Percentiles rank a stretch among this genome's conserved stretches.
Evolutionary conservation across 30 jellyfish, hydroid and myxozoan species (phyloP).

Genomic region (Hydractinia echinata): DNA sequence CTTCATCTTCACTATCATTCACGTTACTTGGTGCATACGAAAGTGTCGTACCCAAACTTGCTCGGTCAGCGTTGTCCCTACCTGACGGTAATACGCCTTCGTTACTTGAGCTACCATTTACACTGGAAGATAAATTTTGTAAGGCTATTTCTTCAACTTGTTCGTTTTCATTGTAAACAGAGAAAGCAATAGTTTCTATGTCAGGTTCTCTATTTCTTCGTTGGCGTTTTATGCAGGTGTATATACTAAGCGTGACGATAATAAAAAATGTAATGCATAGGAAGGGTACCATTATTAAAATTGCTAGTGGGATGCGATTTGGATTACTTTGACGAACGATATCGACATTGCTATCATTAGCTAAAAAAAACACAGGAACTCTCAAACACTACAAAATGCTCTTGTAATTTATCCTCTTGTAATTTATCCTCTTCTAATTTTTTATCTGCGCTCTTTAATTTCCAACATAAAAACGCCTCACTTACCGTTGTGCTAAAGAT

Average conservation of each 20-base stretch:
- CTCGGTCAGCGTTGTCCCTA: background rate
- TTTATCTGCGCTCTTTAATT: too few species aligned
- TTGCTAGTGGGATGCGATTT: background rate
- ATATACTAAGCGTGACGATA: background rate
- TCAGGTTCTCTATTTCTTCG: background rate
- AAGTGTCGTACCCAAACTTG: constrained; percentile 2
- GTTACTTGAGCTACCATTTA: background rate
- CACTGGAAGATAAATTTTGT: constrained; percentile 1
- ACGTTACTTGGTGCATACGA: constrained; percentile 15
- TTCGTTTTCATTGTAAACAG: background rate
- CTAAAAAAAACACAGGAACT: background rate
- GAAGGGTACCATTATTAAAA: background rate
- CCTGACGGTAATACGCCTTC: background rate
- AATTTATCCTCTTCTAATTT: too few species aligned
- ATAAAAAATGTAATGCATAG: background rate
- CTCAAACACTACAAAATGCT: too few species aligned
- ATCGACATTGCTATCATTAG: background rate
- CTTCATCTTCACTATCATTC: constrained; percentile 9
- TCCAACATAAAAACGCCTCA: too few species aligned
- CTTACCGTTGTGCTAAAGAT: too few species aligned
- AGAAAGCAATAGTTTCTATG: background rate
- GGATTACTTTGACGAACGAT: background rate
- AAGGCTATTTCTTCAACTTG: constrained; percentile 8
- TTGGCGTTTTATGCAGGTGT: background rate
- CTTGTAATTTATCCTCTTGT: too few species aligned